Base-by-base conservation (phyloP, 2,797 vertebrate genomes). In the Pipistrellus pygmaeus region DNA sequence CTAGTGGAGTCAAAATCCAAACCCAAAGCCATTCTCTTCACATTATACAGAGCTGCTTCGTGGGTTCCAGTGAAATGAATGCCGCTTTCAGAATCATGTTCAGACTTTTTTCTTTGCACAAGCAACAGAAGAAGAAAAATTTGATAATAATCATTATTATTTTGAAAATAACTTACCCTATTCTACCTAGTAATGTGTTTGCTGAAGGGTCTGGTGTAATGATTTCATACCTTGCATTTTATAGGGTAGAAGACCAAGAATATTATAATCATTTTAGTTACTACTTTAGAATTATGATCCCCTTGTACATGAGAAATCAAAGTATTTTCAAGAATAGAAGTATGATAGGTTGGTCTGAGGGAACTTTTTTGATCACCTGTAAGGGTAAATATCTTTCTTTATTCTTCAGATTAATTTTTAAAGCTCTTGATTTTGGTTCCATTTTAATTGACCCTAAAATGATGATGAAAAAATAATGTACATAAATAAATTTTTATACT, bases 261-360 rank as follows among this genome's bases (percentile, higher is more conserved):
- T 68, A 72, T 75, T 93, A 60, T 35, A 64, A 75, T 44, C 4
- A 73, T 12, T 95, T 91, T 23, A 69, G 44, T 90, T 83, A 46
- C 44, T 44, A 44, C 44, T 44, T 44, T 88, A 69, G 62, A 95
- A 92, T 85, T 88, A 55, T 93, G 46, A 83, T 53, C 35, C 17
- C 12, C 69, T 73, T 82, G 80, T 30, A 81, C 64, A 53, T 94
- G 66, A 60, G n/a, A 94, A 87, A 87, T 53, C 27, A 85, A 2
- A 93, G 14, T 86, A n/a, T 85, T 95, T 94, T 86, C 41, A 94
- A 92, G 76, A 95, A 64, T 55, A 68, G 44, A 83, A 83, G 8
- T 68, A 44, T 27, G 88, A 66, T 73, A 69, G 53, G 23, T 64
- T 81, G 30, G 10, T 64, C 44, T 80, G 84, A 35, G 72, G 53